A percentile compares a stretch with the other conserved stretches of the same genome.
Conservation (phyloP, 2,888 invertebrate genomes). For the Sphaerophoria rueppellii region DNA sequence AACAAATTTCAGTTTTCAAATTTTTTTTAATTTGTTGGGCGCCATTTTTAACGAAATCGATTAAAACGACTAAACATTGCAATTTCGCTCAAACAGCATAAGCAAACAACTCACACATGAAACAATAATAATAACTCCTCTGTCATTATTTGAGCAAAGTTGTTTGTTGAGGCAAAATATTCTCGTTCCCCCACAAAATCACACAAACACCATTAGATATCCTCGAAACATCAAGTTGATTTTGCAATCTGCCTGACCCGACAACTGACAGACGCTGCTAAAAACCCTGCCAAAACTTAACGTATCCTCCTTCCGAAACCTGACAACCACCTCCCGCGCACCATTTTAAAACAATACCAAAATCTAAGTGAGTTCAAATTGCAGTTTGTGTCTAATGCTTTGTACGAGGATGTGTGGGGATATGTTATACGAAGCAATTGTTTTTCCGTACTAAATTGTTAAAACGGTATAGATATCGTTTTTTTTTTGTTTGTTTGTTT, state of each 20-base stretch:
- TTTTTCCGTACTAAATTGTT: conserved; percentile 16
- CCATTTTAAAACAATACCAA: conserved; percentile 39
- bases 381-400: not conserved
- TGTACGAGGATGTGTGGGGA: not conserved
- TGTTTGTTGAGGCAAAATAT: not conserved
- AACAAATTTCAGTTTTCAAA: too few relatives aligned
- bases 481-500: not conserved
- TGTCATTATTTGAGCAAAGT: not conserved
- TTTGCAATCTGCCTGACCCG: not conserved
- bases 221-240: not conserved
- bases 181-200: not conserved
- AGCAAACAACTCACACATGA: too few relatives aligned
- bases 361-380: conserved; percentile 37
- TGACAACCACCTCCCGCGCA: not conserved
- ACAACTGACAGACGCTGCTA: too few relatives aligned
- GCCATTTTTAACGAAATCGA: not conserved
- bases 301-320: conserved; percentile 27
- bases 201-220: not conserved
- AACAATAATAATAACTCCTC: not conserved
- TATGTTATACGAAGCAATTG: not conserved
- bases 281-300: conserved; percentile 10
- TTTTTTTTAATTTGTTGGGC: not conserved
- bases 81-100: not conserved
- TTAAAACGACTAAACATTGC: not conserved
- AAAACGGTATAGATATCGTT: conserved; percentile 7